These are phyloP conservation scores for Dendrocincla fuliginosa DNA, from an alignment of 2,797 vertebrate genomes.

Conservation along the genomic window DNA sequence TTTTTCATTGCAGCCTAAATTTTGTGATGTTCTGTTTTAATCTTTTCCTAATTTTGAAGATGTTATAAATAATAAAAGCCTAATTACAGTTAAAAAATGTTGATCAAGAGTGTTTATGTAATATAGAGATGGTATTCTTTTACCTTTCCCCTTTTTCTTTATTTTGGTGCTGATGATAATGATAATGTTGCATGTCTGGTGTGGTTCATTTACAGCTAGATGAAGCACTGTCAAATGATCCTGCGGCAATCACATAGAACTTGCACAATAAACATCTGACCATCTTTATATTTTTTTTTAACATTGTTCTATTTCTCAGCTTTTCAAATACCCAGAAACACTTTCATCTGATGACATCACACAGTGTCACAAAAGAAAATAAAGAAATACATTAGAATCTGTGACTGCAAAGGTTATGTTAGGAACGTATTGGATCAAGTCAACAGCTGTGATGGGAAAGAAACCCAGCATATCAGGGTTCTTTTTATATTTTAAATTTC, in stretches of 20 bases:
- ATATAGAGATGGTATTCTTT: not conserved
- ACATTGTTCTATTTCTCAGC: not conserved
- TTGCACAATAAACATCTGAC: not conserved
- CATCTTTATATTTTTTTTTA: not conserved
- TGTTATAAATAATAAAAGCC: not conserved
- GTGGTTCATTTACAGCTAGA: not conserved
- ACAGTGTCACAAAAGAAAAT: not conserved
- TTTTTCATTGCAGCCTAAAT: not conserved
- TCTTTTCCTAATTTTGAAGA: not conserved
- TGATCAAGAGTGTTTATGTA: not conserved
- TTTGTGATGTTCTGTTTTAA: not conserved
- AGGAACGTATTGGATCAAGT: not conserved
- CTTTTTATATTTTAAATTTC: slow-evolving; percentile 19
- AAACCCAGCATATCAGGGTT: not conserved
- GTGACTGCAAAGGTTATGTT: not conserved
- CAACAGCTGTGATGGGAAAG: not conserved
- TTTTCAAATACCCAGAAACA: not conserved
- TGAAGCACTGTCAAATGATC: not conserved
- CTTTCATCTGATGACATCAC: not conserved
- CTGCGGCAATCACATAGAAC: not conserved
- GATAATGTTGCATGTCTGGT: not conserved
- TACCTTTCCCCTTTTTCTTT: not conserved
- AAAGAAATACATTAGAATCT: not conserved
- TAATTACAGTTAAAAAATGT: not conserved
- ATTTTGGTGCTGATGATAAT: not conserved